Base-by-base conservation (phyloP, 2,797 vertebrate genomes). In the Sebastes steindachneri region DNA sequence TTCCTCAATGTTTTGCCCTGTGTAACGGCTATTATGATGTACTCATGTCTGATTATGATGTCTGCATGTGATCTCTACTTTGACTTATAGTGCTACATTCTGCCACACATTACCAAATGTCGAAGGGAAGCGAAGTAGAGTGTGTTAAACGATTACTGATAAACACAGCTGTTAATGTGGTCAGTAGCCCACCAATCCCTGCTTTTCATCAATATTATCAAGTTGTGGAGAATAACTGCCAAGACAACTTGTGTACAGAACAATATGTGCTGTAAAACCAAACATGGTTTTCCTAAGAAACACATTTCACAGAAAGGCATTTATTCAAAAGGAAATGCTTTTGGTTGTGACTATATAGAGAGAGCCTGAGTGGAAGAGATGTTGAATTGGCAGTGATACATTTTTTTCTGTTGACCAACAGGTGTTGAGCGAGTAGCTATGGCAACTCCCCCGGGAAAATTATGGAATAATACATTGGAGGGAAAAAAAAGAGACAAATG, bases 81-180 rank as follows among this genome's bases (percentile, higher is more conserved):
- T 74, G 21, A 63, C n/a, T 66, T 71, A 11, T 19, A 19, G 21
- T 25, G 73, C 26, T 19, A 55, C 55, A 14, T 45, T 15, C 15
- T 19, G 58, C 23, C 21, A 29, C 11, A 71, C 60, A 60, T 48
- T 59, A 70, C 33, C 28, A 25, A 25, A 53, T 60, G 55, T 31
- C 3, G 1, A 74, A 35, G n/a, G 59, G 63, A 86, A 84, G 68
- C 31, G 10, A 82, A 76, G 35, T 14, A 37, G 26, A 35, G 11
- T 15, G 55, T 72, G 62, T 58, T 75, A 29, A 79, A 86, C 4
- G 21, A 70, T 83, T 64, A 79, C 31, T 48, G 58, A 77, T 74
- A 51, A 53, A 73, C 17, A 28, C 3, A 2, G 2, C 31, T 60
- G 7, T 53, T 82, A 54, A 19, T 26, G 23, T 19, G 48, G 17